These are phyloP conservation scores for Chymomyza procnemis DNA, from an alignment of 2,888 invertebrate genomes.

Conservation along the genomic window DNA sequence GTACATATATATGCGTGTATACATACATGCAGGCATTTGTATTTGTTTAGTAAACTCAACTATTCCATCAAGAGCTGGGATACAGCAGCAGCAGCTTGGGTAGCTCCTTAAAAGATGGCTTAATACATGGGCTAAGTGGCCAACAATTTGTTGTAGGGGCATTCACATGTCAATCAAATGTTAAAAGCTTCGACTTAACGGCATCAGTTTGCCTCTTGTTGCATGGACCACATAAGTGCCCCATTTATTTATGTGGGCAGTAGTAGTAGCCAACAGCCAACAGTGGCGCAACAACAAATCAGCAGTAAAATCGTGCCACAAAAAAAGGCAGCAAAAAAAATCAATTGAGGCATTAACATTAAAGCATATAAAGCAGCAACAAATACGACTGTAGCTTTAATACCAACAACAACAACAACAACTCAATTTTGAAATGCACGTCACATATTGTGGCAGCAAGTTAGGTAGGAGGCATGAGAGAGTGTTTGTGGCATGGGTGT, in stretches of 20 bases:
- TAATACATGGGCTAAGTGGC: slow-evolving; percentile 53
- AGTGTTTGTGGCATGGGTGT: background rate
- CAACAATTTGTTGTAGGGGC: slow-evolving; percentile 27
- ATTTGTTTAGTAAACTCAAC: background rate
- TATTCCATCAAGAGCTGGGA: background rate
- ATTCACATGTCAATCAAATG: slow-evolving; percentile 61
- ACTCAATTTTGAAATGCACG: slow-evolving; percentile 46
- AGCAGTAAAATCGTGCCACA: background rate
- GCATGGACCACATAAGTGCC: slow-evolving; percentile 42
- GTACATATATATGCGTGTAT: background rate
- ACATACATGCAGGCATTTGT: background rate
- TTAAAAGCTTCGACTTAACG: slow-evolving; percentile 57
- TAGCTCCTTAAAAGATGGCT: background rate
- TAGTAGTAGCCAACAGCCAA: background rate
- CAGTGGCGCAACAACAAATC: background rate
- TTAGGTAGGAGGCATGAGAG: too few relatives aligned
- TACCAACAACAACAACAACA: slow-evolving; percentile 16
- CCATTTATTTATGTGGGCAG: slow-evolving; percentile 43
- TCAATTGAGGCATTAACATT: slow-evolving; percentile 3
- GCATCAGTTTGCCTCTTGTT: slow-evolving; percentile 50
- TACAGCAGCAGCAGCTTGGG: background rate
- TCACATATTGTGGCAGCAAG: background rate
- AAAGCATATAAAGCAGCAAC: background rate
- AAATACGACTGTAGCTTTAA: background rate
- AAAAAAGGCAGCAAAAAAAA: slow-evolving; percentile 10